Conservation (phyloP, 2,797 vertebrate genomes). For the Anomalospiza imberbis region DNA sequence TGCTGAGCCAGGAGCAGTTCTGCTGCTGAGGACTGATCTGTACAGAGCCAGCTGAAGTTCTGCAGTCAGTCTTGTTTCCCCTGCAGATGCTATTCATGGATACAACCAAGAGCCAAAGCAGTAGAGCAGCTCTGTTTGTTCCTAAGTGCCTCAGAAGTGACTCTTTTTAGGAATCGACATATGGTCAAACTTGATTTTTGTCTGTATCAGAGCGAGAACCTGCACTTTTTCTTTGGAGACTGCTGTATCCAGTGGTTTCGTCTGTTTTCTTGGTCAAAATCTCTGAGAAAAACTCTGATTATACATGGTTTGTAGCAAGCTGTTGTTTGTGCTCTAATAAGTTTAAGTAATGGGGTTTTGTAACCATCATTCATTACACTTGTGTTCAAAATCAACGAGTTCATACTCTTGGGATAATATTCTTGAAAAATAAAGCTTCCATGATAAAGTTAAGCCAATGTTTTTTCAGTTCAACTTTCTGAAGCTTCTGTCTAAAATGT, state of each 20-base stretch:
- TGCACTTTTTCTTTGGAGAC: not conserved
- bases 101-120: not conserved
- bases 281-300: not conserved
- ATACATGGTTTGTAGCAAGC: not conserved
- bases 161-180: not conserved
- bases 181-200: not conserved
- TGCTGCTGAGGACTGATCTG: no score
- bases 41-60: no score
- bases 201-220: not conserved
- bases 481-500: not conserved
- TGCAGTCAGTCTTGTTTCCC: no score
- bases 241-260: not conserved
- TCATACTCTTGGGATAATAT: not conserved
- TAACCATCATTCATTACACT: not conserved
- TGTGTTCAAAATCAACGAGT: not conserved
- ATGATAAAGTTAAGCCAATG: not conserved
- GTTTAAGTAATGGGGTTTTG: not conserved
- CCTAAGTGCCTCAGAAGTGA: not conserved
- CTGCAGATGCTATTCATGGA: no score
- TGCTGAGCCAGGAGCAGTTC: no score
- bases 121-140: not conserved
- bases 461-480: not conserved
- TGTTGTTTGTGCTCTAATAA: not conserved
- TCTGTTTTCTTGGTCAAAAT: not conserved
- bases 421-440: not conserved